Evolutionary conservation across 2,113 vertebrate species (phyloP).

Genomic region (Oryzias melastigma): DNA sequence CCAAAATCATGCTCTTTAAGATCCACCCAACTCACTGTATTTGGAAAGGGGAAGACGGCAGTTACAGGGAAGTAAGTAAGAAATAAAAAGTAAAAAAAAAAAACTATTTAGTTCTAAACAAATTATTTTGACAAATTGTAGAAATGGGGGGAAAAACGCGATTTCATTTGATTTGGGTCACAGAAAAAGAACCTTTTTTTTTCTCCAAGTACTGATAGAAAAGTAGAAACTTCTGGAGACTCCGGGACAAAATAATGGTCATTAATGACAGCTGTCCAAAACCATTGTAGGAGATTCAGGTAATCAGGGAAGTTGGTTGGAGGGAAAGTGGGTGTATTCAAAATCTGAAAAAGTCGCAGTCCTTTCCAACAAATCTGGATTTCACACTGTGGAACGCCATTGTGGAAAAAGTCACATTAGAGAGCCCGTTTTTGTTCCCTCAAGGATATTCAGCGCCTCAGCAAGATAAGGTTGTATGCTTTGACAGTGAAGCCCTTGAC

Average conservation of each 20-base stretch:
- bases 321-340: constrained; percentile 1
- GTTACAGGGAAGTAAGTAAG: too few species aligned
- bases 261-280: constrained; percentile 21
- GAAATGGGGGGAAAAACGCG: neutral
- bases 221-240: neutral
- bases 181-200: constrained; percentile 3
- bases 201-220: constrained; percentile 14
- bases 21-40: too few species aligned
- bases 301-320: constrained; percentile 14
- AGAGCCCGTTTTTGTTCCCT: constrained; percentile 21
- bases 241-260: neutral
- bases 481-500: too few species aligned
- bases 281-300: constrained; percentile 9
- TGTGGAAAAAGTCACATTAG: constrained; percentile 1
- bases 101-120: too few species aligned
- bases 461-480: too few species aligned
- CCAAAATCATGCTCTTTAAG: too few species aligned
- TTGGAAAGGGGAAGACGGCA: too few species aligned
- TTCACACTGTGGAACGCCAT: constrained; percentile 6
- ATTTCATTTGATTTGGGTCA: neutral
- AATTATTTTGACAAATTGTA: neutral
- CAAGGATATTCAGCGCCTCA: neutral
- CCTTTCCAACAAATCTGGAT: constrained; percentile 24
- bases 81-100: too few species aligned
- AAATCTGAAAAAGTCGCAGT: neutral